Conservation (phyloP, 2,113 vertebrate species). For the Myotis yumanensis region DNA sequence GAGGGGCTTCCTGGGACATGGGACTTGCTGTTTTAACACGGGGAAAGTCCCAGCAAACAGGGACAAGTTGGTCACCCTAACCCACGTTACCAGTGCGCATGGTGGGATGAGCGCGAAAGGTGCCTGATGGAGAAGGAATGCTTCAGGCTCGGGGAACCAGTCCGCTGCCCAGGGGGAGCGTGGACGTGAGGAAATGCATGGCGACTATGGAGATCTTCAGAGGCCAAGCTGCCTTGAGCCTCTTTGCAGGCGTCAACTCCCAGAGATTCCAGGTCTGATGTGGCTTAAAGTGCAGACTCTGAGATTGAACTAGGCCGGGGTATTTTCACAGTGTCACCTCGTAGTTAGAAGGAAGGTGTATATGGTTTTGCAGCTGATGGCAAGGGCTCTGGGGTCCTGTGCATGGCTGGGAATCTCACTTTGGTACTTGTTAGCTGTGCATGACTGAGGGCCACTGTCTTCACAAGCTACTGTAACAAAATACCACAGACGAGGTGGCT, state of each 20-base stretch:
- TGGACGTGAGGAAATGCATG: rapidly evolving
- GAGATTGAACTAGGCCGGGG: background rate
- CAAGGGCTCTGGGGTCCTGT: background rate
- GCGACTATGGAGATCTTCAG: background rate
- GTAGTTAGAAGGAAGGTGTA: background rate
- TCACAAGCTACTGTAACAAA: background rate
- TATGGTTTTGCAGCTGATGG: background rate
- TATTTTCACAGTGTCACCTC: background rate
- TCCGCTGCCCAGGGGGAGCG: background rate
- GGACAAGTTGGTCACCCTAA: background rate
- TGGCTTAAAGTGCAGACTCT: background rate
- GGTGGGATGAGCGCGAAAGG: background rate
- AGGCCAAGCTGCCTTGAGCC: background rate
- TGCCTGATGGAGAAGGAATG: background rate
- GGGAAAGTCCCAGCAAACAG: background rate
- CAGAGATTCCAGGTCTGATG: background rate
- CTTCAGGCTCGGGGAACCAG: background rate
- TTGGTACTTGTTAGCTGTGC: background rate
- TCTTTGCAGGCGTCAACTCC: background rate
- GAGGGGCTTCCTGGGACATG: background rate
- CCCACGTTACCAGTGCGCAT: rapidly evolving
- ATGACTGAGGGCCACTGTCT: background rate
- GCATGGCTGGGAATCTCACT: background rate
- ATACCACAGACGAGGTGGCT: background rate
- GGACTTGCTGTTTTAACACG: background rate